Evolutionary conservation across 2,888 invertebrate genomes (phyloP).

Genomic region (Bombylius discolor): DNA sequence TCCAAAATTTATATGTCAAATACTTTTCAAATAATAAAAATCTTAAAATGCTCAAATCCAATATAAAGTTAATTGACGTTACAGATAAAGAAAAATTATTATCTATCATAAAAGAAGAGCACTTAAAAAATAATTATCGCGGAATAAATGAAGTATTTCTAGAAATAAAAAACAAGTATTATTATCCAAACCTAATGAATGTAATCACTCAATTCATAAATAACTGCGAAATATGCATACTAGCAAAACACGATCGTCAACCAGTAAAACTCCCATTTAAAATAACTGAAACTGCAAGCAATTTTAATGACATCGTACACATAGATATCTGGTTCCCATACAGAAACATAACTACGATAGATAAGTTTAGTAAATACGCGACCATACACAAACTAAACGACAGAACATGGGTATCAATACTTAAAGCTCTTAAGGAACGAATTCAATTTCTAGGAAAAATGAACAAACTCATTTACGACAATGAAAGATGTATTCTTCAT

Average conservation of each 20-base stretch:
- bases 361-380: slow-evolving; percentile 4
- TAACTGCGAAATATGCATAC: slow-evolving; percentile 14
- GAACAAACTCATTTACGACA: slow-evolving; percentile 2
- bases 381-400: slow-evolving; percentile 1
- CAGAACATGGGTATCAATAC: neutral
- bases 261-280: slow-evolving; percentile 12
- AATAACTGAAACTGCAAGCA: slow-evolving; percentile 10
- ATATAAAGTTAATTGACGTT: neutral
- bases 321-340: slow-evolving; percentile 7
- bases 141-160: neutral
- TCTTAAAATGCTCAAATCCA: neutral
- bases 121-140: slow-evolving; percentile 8
- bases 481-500: neutral
- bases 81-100: neutral
- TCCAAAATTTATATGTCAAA: neutral
- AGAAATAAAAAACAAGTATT: neutral
- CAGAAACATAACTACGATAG: neutral
- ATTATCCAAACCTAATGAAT: slow-evolving; percentile 11
- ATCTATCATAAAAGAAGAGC: slow-evolving; percentile 1
- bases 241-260: slow-evolving; percentile 15
- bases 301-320: slow-evolving; percentile 9
- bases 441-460: neutral
- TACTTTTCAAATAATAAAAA: neutral
- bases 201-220: slow-evolving; percentile 8
- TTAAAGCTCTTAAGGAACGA: slow-evolving; percentile 3